Evolutionary conservation across 2,797 vertebrate genomes (phyloP), one percentile per base, ranked within the genome.

Genomic region (Lacerta viridis): DNA sequence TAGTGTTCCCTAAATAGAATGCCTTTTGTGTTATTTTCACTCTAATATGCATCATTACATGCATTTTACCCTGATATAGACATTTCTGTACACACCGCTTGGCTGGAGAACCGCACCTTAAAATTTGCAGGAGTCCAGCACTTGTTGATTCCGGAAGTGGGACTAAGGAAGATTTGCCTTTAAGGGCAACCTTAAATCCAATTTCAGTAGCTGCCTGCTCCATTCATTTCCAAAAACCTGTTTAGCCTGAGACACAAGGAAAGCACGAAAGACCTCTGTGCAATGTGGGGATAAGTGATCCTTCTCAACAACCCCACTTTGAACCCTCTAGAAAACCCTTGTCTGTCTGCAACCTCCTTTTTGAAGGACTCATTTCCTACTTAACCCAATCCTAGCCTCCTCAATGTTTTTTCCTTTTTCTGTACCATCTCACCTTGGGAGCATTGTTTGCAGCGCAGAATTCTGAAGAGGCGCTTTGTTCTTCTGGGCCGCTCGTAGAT

Each of bases 401-500:
- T 15, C 18, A 2, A 7, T 1, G 1, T 50, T 68, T 41, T 86
- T 4, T 15, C 23, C 50, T 25, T 25, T n/a, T n/a, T 68, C 25
- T 46, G 39, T 43, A 68, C 18, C 18, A 27, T 25, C 33, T 68
- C 75, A 68, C 75, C 84, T 27, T 68, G 61, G 77, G n/a, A 80
- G 15, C 46, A 41, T 50, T 61, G 84, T 80, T 72, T 36, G 7
- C 29, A 25, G 59, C 1, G 1, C 33, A 69, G n/a, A 27, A 18
- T 0, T 0, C 8, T 78, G 92, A 86, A 83, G 25, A 27, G 0
- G 7, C 77, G 85, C 81, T 87, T 82, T 89, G 83, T 80, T 72
- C 89, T 92, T 89, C 83, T 69, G 89, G 83, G 87, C 91, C 72
- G 61, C 85, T 88, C 59, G 7, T 33, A 74, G 72, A 46, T 92